A percentile compares a stretch with the other conserved stretches of the same genome.
Conservation (phyloP, 2,888 invertebrate genomes). For the Brachynemurus nebulosus region DNA sequence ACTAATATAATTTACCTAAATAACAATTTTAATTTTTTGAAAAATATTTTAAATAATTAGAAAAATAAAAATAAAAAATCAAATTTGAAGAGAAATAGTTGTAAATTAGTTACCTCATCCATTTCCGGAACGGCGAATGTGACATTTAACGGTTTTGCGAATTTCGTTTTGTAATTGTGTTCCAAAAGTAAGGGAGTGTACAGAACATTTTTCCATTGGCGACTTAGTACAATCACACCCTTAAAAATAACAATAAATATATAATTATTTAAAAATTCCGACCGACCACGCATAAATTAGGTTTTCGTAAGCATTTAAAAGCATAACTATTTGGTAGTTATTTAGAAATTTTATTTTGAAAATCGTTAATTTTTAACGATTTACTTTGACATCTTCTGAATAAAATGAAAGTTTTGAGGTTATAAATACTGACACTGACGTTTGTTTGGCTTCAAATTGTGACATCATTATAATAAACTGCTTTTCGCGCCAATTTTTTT, state of each 20-base stretch:
- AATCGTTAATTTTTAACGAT: no score
- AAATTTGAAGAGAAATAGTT: no score
- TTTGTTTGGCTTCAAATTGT: no score
- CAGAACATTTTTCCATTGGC: constrained; percentile 93
- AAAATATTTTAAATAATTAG: constrained; percentile 2
- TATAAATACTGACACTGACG: no score
- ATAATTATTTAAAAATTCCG: background rate
- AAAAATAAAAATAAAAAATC: background rate
- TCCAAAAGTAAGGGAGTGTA: constrained; percentile 85
- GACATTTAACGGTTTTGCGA: constrained; percentile 71
- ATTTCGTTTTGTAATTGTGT: constrained; percentile 76
- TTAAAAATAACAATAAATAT: constrained; percentile 28
- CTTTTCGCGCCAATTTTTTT: no score
- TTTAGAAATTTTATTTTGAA: no score
- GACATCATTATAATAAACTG: no score
- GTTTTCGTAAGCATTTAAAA: no score
- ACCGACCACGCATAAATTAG: no score
- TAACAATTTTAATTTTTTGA: background rate
- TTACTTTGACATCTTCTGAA: no score
- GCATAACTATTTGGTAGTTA: no score
- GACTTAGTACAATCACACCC: constrained; percentile 90
- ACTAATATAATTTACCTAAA: constrained; percentile 2
- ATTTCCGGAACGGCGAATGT: constrained; percentile 76
- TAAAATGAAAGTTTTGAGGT: no score
- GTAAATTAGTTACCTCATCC: constrained; percentile 73